phyloP scores from a whole-genome alignment of 53 echinoderm and acorn worm species.

The Antedon mediterranea region DNA sequence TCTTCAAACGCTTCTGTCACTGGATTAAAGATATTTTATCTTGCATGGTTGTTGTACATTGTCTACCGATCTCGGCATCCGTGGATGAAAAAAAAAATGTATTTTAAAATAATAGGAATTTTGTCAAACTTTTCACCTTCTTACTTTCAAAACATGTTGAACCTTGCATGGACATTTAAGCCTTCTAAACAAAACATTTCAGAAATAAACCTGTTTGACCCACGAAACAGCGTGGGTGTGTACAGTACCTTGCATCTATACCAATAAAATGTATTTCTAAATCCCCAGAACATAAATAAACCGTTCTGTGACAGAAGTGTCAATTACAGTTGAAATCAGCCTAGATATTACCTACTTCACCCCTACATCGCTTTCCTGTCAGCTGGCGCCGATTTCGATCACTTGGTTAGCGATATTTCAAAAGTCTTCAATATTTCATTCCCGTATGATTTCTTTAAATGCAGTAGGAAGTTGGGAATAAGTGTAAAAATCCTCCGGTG shows the following conservation, averaged over 20 bases:
- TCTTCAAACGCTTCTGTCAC: too few relatives aligned
- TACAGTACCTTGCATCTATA: not conserved
- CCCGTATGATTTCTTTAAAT: not conserved
- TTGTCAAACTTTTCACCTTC: too few relatives aligned
- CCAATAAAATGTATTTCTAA: not conserved
- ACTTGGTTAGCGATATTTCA: not conserved
- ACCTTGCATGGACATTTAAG: not conserved
- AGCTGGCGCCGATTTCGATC: not conserved
- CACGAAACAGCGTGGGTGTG: not conserved
- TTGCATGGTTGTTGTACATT: too few relatives aligned
- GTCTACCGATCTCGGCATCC: too few relatives aligned
- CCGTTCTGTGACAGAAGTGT: not conserved
- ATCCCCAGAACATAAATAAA: not conserved
- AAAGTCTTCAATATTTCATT: not conserved
- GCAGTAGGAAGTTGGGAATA: not conserved
- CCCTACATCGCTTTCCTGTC: not conserved
- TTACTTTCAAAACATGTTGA: too few relatives aligned
- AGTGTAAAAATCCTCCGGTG: not conserved
- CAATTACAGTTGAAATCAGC: not conserved
- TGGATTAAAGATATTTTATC: too few relatives aligned
- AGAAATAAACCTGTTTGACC: not conserved
- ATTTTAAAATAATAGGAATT: too few relatives aligned
- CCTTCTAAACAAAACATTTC: constrained; percentile 1
- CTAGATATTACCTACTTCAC: not conserved
- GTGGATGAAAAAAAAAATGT: too few relatives aligned